A percentile compares a stretch with the other conserved stretches of the same genome.
Conservation (phyloP, 2,113 vertebrate species). For the Scartelaos histophorus region DNA sequence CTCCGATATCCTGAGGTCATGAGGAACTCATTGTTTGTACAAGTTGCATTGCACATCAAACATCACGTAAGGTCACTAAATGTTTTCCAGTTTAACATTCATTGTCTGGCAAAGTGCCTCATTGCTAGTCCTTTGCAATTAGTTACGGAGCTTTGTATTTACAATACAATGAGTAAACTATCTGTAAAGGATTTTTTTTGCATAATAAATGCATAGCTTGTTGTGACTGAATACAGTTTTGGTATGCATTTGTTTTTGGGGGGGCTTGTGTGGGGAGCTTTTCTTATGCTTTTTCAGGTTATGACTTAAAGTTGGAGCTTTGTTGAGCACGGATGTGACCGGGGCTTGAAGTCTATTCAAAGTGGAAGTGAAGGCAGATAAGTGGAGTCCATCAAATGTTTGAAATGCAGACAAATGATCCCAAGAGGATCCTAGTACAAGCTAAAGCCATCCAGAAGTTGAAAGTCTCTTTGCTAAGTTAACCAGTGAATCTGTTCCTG, state of each 20-base stretch:
- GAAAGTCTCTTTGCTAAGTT: slow-evolving; percentile 54
- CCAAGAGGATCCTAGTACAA: slow-evolving; percentile 25
- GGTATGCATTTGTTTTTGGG: slow-evolving; percentile 80
- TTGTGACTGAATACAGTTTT: slow-evolving; percentile 77
- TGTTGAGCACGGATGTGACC: slow-evolving; percentile 77
- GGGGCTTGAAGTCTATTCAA: slow-evolving; percentile 73
- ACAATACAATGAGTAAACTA: slow-evolving; percentile 73
- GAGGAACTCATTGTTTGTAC: slow-evolving; percentile 78
- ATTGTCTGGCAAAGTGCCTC: slow-evolving; percentile 64
- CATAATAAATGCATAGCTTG: slow-evolving; percentile 83
- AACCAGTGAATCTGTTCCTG: slow-evolving; percentile 54
- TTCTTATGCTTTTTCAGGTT: slow-evolving; percentile 83
- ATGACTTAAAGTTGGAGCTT: slow-evolving; percentile 76
- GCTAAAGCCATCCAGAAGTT: slow-evolving; percentile 24
- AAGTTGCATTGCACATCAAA: slow-evolving; percentile 73
- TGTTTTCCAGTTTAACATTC: slow-evolving; percentile 69
- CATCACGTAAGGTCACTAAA: slow-evolving; percentile 74
- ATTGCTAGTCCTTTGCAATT: slow-evolving; percentile 74
- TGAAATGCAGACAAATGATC: slow-evolving; percentile 44
- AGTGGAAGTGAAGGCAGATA: slow-evolving; percentile 78
- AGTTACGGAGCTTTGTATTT: slow-evolving; percentile 72
- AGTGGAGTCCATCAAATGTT: slow-evolving; percentile 73
- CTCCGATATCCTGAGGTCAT: slow-evolving; percentile 72
- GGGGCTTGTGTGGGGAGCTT: slow-evolving; percentile 73
- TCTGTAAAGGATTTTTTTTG: slow-evolving; percentile 77